Conservation (phyloP, 2,888 invertebrate species). For the Tridacna crocea region DNA sequence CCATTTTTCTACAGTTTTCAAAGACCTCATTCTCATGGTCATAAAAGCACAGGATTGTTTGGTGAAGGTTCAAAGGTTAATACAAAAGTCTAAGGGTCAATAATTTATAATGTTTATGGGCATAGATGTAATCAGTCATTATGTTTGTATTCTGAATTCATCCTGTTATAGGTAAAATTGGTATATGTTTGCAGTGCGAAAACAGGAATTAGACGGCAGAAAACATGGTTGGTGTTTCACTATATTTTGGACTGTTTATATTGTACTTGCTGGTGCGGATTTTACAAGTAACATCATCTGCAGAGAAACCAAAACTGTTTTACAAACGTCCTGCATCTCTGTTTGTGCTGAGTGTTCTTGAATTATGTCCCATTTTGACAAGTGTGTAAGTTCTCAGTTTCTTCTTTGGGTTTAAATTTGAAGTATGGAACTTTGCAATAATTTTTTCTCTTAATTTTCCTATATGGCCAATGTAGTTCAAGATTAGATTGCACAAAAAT, state of each 20-base stretch:
- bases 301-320: constrained; percentile 72
- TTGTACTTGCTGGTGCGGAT: constrained; percentile 67
- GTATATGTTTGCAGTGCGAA: too few relatives aligned
- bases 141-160: too few relatives aligned
- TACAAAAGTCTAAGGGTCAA: too few relatives aligned
- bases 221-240: constrained; percentile 50
- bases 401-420: too few relatives aligned
- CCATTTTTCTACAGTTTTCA: too few relatives aligned
- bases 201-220: not conserved
- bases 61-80: too few relatives aligned
- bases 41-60: too few relatives aligned
- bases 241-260: constrained; percentile 38
- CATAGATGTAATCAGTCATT: too few relatives aligned
- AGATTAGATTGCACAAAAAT: not conserved
- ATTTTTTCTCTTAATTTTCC: not conserved
- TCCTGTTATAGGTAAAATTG: too few relatives aligned
- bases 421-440: not conserved
- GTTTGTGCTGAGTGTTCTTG: constrained; percentile 67
- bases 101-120: too few relatives aligned
- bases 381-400: constrained; percentile 72
- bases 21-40: too few relatives aligned
- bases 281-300: constrained; percentile 72
- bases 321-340: constrained; percentile 65
- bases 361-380: constrained; percentile 74
- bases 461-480: not conserved